Evolutionary conservation across 1,140 invertebrate genomes (phyloP).

Genomic region (Sarcophaga bullata): DNA sequence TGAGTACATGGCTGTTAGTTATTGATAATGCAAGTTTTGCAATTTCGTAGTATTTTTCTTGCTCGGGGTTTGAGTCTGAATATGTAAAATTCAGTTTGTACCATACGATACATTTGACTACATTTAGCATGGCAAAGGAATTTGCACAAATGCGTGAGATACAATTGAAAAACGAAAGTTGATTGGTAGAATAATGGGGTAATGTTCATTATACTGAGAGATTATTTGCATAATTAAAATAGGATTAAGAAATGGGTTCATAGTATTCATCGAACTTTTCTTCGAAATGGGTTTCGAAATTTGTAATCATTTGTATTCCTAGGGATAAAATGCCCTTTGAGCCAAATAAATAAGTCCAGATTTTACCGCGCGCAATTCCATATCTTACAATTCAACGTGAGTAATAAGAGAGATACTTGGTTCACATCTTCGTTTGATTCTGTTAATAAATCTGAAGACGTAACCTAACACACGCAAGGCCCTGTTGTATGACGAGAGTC

Average conservation of each 20-base stretch:
- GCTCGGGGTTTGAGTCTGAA: too few relatives aligned
- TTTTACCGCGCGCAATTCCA: background rate
- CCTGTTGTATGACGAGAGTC: too few relatives aligned
- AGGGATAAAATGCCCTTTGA: background rate
- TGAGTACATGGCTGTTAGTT: conserved; percentile 15
- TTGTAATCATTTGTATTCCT: background rate
- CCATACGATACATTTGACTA: conserved; percentile 1
- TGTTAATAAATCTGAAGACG: background rate
- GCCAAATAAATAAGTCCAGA: background rate
- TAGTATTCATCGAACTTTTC: background rate
- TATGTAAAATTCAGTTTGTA: too few relatives aligned
- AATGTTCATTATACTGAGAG: background rate
- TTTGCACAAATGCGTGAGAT: background rate
- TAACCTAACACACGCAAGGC: background rate
- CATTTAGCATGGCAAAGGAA: background rate
- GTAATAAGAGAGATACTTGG: too few relatives aligned
- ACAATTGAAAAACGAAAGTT: background rate
- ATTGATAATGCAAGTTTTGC: conserved; percentile 8
- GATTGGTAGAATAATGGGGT: background rate
- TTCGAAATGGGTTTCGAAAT: background rate
- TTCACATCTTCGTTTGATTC: too few relatives aligned
- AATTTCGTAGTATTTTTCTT: conserved; percentile 15
- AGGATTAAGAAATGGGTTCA: background rate
- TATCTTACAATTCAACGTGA: background rate
- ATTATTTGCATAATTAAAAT: background rate